Conservation (phyloP, 2,888 invertebrate genomes). For the Actias luna region DNA sequence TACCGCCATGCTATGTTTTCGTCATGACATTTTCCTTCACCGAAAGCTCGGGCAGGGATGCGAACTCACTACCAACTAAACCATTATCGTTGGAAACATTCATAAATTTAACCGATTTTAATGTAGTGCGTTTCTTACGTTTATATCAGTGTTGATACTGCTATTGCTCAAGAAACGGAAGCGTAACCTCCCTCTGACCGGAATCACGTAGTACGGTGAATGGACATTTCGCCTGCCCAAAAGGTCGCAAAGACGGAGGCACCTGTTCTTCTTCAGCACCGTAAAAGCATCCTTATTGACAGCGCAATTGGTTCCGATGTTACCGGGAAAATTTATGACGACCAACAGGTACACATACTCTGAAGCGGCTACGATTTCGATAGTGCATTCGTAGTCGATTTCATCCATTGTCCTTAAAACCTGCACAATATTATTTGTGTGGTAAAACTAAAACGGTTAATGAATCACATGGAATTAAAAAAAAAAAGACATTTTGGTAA, state of each 20-base stretch:
- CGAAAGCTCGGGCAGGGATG: too few relatives aligned
- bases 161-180: conserved; percentile 66
- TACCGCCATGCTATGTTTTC: too few relatives aligned
- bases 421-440: conserved; percentile 35
- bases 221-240: conserved; percentile 30
- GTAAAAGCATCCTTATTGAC: conserved; percentile 53
- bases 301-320: conserved; percentile 53
- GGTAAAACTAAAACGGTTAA: too few relatives aligned
- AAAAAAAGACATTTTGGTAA: too few relatives aligned
- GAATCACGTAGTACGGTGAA: conserved; percentile 48
- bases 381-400: conserved; percentile 58
- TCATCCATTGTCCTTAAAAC: conserved; percentile 57
- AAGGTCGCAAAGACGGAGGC: conserved; percentile 54
- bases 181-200: conserved; percentile 45
- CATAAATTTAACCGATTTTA: too few relatives aligned
- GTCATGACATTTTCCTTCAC: too few relatives aligned
- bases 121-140: too few relatives aligned
- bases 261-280: conserved; percentile 48
- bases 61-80: too few relatives aligned
- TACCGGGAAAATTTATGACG: conserved; percentile 59
- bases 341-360: conserved; percentile 39
- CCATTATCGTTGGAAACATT: neutral
- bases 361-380: conserved; percentile 55
- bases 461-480: too few relatives aligned
- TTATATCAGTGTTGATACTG: conserved; percentile 64